A percentile compares a stretch with the other conserved stretches of the same genome.
Evolutionary conservation across 1,140 invertebrate species (phyloP).

Genomic region (Drosophila ambigua): DNA sequence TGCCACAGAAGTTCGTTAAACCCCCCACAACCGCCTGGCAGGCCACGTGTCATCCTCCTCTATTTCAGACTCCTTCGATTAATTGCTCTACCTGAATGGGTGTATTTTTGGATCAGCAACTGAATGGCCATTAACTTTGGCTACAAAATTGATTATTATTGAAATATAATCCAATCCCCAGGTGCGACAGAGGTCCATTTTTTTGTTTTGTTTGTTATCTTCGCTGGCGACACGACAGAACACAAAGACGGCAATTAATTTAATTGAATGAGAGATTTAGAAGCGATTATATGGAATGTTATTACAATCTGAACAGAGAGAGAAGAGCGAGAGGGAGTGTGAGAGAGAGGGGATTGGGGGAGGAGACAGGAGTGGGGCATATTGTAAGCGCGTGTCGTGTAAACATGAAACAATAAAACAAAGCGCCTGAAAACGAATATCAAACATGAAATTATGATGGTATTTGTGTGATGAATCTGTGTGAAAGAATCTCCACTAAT

Average conservation of each 20-base stretch:
- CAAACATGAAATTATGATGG: slow-evolving; percentile 39
- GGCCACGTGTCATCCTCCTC: slow-evolving; percentile 23
- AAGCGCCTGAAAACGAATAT: slow-evolving; percentile 34
- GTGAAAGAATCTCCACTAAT: slow-evolving; percentile 6
- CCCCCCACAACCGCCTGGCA: not conserved
- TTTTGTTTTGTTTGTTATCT: slow-evolving; percentile 15
- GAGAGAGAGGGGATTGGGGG: not conserved
- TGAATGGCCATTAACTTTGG: slow-evolving; percentile 30
- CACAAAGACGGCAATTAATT: slow-evolving; percentile 63
- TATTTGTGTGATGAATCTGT: slow-evolving; percentile 1
- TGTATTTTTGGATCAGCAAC: slow-evolving; percentile 20
- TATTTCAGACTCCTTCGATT: slow-evolving; percentile 4
- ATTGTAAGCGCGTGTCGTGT: slow-evolving; percentile 25
- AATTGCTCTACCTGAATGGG: slow-evolving; percentile 11
- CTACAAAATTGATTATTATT: slow-evolving; percentile 40
- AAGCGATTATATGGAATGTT: slow-evolving; percentile 48
- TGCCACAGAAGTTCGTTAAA: slow-evolving; percentile 29
- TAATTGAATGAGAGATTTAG: slow-evolving; percentile 73
- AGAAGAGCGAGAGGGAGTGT: not conserved
- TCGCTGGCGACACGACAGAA: slow-evolving; percentile 43
- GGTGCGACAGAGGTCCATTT: slow-evolving; percentile 50
- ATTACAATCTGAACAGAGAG: slow-evolving; percentile 12
- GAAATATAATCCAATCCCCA: slow-evolving; percentile 23
- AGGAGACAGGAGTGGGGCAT: not conserved
- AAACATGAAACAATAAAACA: slow-evolving; percentile 51